phyloP scores from a whole-genome alignment of 2,113 vertebrate genomes.

The Cyprinodon brontotheroides region DNA sequence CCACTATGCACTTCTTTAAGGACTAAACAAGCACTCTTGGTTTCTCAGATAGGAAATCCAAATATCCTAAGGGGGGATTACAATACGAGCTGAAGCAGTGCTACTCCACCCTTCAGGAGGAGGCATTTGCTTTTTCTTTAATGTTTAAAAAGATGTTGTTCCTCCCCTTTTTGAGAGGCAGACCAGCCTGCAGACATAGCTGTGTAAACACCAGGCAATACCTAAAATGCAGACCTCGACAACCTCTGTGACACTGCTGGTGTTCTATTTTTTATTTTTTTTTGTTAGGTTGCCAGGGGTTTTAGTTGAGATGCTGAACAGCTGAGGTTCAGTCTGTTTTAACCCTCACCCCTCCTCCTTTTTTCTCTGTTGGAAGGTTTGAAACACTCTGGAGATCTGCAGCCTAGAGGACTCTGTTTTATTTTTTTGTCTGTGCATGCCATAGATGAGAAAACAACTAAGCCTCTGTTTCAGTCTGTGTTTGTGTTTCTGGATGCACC shows the following conservation, averaged over 20 bases:
- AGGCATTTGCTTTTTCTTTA: constrained; percentile 67
- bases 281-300: constrained; percentile 61
- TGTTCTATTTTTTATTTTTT: constrained; percentile 40
- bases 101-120: constrained; percentile 41
- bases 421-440: constrained; percentile 36
- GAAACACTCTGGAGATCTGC: constrained; percentile 60
- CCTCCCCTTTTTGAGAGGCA: constrained; percentile 47
- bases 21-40: constrained; percentile 34
- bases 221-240: constrained; percentile 62
- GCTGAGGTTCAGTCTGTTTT: constrained; percentile 68
- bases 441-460: constrained; percentile 40
- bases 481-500: constrained; percentile 37
- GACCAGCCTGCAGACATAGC: constrained; percentile 50
- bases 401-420: constrained; percentile 70
- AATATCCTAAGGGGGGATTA: constrained; percentile 68
- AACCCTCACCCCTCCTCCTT: constrained; percentile 24
- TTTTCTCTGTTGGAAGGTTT: constrained; percentile 27
- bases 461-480: constrained; percentile 18
- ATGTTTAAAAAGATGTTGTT: constrained; percentile 65
- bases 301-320: constrained; percentile 58
- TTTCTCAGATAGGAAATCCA: constrained; percentile 61
- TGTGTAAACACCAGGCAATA: constrained; percentile 54
- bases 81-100: constrained; percentile 42
- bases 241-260: constrained; percentile 55
- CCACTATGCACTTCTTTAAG: constrained; percentile 20